A percentile compares a stretch with the other conserved stretches of the same genome.
phyloP scores from a whole-genome alignment of 2,888 invertebrate species.

The Carpatolechia fugitivella region DNA sequence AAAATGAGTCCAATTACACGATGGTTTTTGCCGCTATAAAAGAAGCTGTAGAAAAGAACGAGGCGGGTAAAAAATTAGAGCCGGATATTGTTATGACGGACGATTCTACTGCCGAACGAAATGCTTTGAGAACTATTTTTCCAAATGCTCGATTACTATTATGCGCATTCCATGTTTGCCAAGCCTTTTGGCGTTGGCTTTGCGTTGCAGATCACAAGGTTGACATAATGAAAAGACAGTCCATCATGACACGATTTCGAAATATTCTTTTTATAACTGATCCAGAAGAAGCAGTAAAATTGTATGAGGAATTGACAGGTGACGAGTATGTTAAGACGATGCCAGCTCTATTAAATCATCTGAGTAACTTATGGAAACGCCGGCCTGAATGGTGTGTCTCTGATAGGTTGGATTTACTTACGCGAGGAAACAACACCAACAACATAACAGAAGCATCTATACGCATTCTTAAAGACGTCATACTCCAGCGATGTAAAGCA shows the following conservation, averaged over 20 bases:
- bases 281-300: background rate
- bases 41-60: constrained; percentile 22
- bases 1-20: constrained; percentile 19
- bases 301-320: constrained; percentile 13
- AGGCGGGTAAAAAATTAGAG: constrained; percentile 15
- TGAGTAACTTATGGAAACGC: constrained; percentile 21
- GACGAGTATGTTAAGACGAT: constrained; percentile 17
- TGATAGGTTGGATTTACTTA: constrained; percentile 21
- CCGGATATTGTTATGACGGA: constrained; percentile 23
- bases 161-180: constrained; percentile 17
- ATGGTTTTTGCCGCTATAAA: constrained; percentile 13
- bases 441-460: constrained; percentile 27
- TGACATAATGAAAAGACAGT: background rate
- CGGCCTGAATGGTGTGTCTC: constrained; percentile 23
- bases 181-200: constrained; percentile 20
- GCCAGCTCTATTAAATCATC: constrained; percentile 10
- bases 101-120: constrained; percentile 20
- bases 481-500: constrained; percentile 22
- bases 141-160: constrained; percentile 9
- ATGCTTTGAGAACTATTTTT: constrained; percentile 22
- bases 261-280: background rate
- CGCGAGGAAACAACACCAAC: constrained; percentile 26
- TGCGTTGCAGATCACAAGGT: constrained; percentile 17
- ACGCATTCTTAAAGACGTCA: constrained; percentile 25
- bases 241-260: background rate